A percentile compares a stretch with the other conserved stretches of the same genome.
These are phyloP conservation scores for Drosophila pseudoananassae DNA, from an alignment of 1,140 invertebrate species.

Conservation along the genomic window DNA sequence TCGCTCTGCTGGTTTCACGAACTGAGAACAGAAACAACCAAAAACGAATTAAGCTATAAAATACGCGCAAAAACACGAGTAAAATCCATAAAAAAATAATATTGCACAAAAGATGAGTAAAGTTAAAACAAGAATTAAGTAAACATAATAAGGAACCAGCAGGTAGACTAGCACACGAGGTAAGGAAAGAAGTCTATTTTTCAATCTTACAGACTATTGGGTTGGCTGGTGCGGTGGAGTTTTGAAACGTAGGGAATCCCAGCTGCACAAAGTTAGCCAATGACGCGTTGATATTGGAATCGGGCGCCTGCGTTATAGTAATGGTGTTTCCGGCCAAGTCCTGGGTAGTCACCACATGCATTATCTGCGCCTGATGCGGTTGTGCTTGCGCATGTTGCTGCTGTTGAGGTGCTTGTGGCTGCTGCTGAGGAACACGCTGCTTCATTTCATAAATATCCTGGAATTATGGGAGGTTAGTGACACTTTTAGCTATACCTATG, in stretches of 20 bases:
- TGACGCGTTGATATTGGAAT: slow-evolving; percentile 64
- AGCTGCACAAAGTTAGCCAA: slow-evolving; percentile 75
- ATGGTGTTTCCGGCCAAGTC: slow-evolving; percentile 75
- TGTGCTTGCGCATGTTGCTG: slow-evolving; percentile 50
- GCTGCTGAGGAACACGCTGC: slow-evolving; percentile 26
- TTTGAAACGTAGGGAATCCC: slow-evolving; percentile 71
- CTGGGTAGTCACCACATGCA: slow-evolving; percentile 71
- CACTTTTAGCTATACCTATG: background rate
- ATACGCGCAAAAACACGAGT: slow-evolving; percentile 10
- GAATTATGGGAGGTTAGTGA: background rate
- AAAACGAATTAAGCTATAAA: slow-evolving; percentile 26
- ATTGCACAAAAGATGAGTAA: slow-evolving; percentile 43
- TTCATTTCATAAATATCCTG: slow-evolving; percentile 31
- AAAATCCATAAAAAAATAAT: slow-evolving; percentile 19
- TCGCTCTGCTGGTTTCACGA: slow-evolving; percentile 4
- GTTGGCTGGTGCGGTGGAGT: slow-evolving; percentile 45
- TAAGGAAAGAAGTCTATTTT: slow-evolving; percentile 44
- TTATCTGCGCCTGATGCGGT: slow-evolving; percentile 63
- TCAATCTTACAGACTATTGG: slow-evolving; percentile 61
- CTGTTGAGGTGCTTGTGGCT: slow-evolving; percentile 25
- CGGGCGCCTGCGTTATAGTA: slow-evolving; percentile 76
- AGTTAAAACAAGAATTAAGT: slow-evolving; percentile 4
- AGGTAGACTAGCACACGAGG: slow-evolving; percentile 52
- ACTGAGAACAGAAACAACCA: slow-evolving; percentile 9
- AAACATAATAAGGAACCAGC: slow-evolving; percentile 33